Base-by-base conservation (phyloP, 2,888 invertebrate genomes). In the Mellilla xanthometata region DNA sequence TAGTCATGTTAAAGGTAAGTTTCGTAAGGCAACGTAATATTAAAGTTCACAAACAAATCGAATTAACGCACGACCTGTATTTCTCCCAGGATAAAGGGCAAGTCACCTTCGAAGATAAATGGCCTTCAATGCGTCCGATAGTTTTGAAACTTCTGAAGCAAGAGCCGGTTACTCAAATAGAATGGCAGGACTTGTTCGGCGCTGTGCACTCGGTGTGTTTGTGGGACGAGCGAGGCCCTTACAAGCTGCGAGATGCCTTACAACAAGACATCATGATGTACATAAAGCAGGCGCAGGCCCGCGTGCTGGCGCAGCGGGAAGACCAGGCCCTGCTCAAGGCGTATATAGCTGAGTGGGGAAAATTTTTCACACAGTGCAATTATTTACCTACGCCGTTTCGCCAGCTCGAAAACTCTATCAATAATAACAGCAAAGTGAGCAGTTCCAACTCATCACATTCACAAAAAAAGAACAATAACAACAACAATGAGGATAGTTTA, bases 121-220 rank as follows among this genome's bases (percentile, higher is more conserved):
- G 99, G 99, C 97, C 97, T 43, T 92, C 92, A 62, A 98, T 99
- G 95, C 93, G 97, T 58, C 96, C 97, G 7, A 97, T 97, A 65
- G 97, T 99, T 44, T 88, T 98, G 55, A 98, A 98, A 83, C 91
- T 99, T 50, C 90, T 99, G 35, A 94, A 97, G 71, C 99, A 99
- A 83, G 97, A 99, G 82, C 92, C 96, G 4, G 99, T 99, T 0
- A 95, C 96, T 8, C 95, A 97, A 66, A 91, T 92, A 11, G 99
- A 99, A 91, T 99, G 99, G 99, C 99, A 99, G 77, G 97, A 98
- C 82, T 90, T 99, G 33, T 99, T 99, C 86, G 98, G 96, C 85
- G 94, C 96, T 43, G 97, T 99, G 9, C 99, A 99, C 88, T 93
- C 95, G 49, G 97, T 99, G 8, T 98, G 98, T 78, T 87, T 99